phyloP scores from a whole-genome alignment of 2,888 invertebrate genomes.

The Hipparchia sbordonii region DNA sequence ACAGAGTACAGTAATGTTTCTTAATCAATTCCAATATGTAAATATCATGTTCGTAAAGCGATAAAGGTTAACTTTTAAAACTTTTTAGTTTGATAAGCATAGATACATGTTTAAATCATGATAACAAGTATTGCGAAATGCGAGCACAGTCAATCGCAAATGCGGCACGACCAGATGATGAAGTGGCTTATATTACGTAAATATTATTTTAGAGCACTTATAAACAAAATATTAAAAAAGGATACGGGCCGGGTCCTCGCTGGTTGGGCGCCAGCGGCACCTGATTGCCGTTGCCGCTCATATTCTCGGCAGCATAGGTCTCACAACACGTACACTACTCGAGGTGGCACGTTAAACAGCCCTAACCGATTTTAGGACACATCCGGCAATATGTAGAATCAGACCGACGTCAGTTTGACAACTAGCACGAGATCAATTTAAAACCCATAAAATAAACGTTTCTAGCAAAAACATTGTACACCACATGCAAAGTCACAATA shows the following conservation, averaged over 20 bases:
- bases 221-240: slow-evolving; percentile 64
- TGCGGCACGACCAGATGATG: slow-evolving; percentile 69
- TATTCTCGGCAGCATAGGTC: slow-evolving; percentile 84
- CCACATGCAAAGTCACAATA: slow-evolving; percentile 70
- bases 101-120: slow-evolving; percentile 17
- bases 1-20: background rate
- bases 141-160: slow-evolving; percentile 55
- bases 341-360: slow-evolving; percentile 84
- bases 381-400: slow-evolving; percentile 79
- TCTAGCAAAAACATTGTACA: slow-evolving; percentile 78
- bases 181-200: slow-evolving; percentile 79
- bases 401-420: slow-evolving; percentile 76
- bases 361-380: slow-evolving; percentile 82
- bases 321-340: slow-evolving; percentile 83
- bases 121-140: slow-evolving; percentile 31
- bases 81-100: background rate
- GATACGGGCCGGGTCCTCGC: slow-evolving; percentile 84
- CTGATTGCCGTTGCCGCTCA: slow-evolving; percentile 87
- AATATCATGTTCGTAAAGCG: slow-evolving; percentile 2
- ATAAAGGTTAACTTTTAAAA: slow-evolving; percentile 17
- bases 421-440: slow-evolving; percentile 72
- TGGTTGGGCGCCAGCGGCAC: slow-evolving; percentile 84
- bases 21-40: slow-evolving; percentile 1
- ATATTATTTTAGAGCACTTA: slow-evolving; percentile 60
- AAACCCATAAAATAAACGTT: slow-evolving; percentile 68